A percentile compares a stretch with the other conserved stretches of the same genome.
Evolutionary conservation across 2,113 vertebrate genomes (phyloP).

Genomic region (Cichladusa arquata): DNA sequence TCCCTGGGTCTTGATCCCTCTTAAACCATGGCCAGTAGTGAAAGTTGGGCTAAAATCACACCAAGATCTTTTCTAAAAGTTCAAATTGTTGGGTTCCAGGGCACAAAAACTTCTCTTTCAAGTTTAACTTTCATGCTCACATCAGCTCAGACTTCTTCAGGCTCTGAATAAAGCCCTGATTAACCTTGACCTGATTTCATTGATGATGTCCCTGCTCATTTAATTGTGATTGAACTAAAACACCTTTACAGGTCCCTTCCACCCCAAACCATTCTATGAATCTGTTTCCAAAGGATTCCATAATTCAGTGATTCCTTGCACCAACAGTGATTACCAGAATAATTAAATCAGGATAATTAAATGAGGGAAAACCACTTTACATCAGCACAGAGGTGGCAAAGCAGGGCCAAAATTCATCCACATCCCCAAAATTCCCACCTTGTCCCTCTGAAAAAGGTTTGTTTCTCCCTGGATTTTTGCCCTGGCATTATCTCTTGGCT

Average conservation of each 20-base stretch:
- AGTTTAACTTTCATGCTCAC: accelerated
- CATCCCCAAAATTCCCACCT: not conserved
- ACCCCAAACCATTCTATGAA: accelerated
- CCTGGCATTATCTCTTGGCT: not conserved
- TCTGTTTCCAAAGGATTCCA: not conserved
- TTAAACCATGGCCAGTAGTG: not conserved
- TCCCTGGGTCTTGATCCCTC: not conserved
- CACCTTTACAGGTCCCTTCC: not conserved
- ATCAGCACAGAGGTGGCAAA: not conserved
- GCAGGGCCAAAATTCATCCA: not conserved
- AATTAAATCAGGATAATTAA: not conserved
- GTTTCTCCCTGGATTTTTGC: not conserved
- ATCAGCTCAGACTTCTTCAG: not conserved
- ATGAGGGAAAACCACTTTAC: not conserved
- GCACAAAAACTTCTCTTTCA: not conserved
- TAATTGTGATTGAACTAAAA: too few relatives aligned
- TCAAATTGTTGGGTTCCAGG: not conserved
- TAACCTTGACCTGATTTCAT: not conserved
- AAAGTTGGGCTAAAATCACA: not conserved
- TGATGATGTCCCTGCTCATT: not conserved
- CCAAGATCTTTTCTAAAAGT: not conserved
- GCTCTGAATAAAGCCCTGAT: not conserved
- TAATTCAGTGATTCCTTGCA: not conserved
- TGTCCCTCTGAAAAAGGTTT: not conserved
- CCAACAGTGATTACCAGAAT: too few relatives aligned